phyloP scores from a whole-genome alignment of 2,797 vertebrate species.

The Anas capensis region DNA sequence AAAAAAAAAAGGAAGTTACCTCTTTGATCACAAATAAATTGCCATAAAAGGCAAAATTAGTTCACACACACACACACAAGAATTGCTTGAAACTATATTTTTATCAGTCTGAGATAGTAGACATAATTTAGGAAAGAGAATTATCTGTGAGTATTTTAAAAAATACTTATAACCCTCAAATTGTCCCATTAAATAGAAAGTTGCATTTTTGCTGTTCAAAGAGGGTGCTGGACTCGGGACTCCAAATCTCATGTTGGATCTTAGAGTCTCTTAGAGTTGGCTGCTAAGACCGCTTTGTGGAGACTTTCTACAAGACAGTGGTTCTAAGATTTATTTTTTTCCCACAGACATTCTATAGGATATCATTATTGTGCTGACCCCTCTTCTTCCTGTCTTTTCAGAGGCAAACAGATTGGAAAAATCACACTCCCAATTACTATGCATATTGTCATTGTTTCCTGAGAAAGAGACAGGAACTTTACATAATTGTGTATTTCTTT shows the following conservation, averaged over 20 bases:
- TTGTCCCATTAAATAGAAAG: background rate
- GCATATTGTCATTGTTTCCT: constrained; percentile 5
- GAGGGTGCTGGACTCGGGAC: background rate
- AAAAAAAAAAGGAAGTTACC: background rate
- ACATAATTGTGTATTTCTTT: background rate
- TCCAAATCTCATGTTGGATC: background rate
- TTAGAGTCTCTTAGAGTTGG: background rate
- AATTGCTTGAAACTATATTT: background rate
- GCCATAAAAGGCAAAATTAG: background rate
- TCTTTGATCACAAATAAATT: background rate
- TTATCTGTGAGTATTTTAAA: no score
- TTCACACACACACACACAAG: background rate
- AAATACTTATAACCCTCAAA: background rate
- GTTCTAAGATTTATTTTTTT: background rate
- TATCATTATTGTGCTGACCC: background rate
- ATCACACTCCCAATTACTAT: background rate
- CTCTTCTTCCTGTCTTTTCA: background rate
- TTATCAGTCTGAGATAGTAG: background rate
- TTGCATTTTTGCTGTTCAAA: background rate
- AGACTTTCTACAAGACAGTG: background rate
- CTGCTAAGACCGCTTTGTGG: background rate
- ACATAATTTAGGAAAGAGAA: background rate
- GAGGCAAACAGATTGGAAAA: background rate
- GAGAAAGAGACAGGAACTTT: background rate
- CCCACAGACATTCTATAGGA: background rate